phyloP scores from a whole-genome alignment of 2,888 invertebrate genomes.

The Eurois occulta region DNA sequence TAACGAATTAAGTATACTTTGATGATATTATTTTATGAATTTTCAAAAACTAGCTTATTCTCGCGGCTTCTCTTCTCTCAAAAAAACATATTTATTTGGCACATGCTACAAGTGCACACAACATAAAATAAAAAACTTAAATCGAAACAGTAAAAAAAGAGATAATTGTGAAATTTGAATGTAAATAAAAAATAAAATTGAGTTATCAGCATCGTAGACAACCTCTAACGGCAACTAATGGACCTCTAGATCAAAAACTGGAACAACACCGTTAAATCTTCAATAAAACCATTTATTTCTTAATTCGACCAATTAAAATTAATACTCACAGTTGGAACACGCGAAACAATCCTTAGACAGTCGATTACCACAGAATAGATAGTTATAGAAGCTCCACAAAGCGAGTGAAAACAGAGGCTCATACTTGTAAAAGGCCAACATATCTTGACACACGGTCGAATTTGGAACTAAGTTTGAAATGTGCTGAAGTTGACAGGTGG shows the following conservation, averaged over 20 bases:
- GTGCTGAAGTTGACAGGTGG: background rate
- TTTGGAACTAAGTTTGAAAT: background rate
- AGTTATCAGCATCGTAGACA: background rate
- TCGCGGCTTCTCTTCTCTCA: too few relatives aligned
- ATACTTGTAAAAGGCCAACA: background rate
- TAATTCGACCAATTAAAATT: conserved; percentile 26
- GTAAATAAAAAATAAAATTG: too few relatives aligned
- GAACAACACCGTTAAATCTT: background rate
- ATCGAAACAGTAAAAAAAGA: too few relatives aligned
- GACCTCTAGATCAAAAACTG: background rate
- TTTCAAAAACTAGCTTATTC: too few relatives aligned
- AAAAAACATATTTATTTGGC: too few relatives aligned
- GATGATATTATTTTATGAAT: background rate
- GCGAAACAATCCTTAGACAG: conserved; percentile 31
- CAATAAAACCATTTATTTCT: conserved; percentile 13
- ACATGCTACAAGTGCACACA: too few relatives aligned
- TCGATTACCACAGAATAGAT: conserved; percentile 16
- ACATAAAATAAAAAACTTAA: too few relatives aligned
- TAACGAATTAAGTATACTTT: background rate
- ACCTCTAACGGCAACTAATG: background rate
- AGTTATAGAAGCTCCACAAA: conserved; percentile 8
- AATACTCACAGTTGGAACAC: conserved; percentile 34
- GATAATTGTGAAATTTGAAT: too few relatives aligned
- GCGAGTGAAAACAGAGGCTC: background rate
- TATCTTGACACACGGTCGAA: background rate